Evolutionary conservation across 2,888 invertebrate genomes (phyloP), one percentile per base, ranked within the genome.

Genomic region (Ectemnius continuus): DNA sequence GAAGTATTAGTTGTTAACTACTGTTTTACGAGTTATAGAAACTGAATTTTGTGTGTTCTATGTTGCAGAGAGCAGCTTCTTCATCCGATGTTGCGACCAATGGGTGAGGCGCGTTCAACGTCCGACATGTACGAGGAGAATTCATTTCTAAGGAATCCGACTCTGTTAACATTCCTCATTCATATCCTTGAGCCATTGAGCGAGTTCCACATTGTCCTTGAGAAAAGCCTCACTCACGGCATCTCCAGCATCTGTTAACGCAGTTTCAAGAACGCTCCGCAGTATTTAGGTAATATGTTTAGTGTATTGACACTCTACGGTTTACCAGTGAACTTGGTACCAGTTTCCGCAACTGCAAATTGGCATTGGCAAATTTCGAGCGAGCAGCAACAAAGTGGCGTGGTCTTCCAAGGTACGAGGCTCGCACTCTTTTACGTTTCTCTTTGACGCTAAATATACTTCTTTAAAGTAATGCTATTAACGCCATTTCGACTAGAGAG

Each of bases 91-190:
- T 92, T 99, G 68, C 94, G 95, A n/a, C 96, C 97, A 61, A 96
- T 99, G 94, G 96, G 98, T 1, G 93, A 95, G 86, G 96, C 97
- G 18, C 96, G 97, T 76, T 96, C 97, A 4, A 98, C 98, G 0
- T 91, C 93, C 6, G 97, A 98, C 88, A 97, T 99, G 97, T 99
- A 98, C 89, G 99, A 99, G 89, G 98, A 99, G 88, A 95, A 95
- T 84, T 98, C 99, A 67, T 99, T 99, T 91, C 92, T 99, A 75
- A 94, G 99, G 70, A 97, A 97, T 87, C 94, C 96, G 67, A 95
- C 95, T 68, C 93, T 98, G 52, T 93, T 97, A 75, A 97, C 96
- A 82, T 98, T 97, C 92, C 94, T 98, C 73, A 93, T 96, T 80
- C 97, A 98, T 92, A 97, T 98, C 88, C 93, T 98, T 60, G 95